Evolutionary conservation across 2,113 vertebrate species (phyloP), one percentile per base, ranked within the genome.

Genomic region (Cephalopterus ornatus): DNA sequence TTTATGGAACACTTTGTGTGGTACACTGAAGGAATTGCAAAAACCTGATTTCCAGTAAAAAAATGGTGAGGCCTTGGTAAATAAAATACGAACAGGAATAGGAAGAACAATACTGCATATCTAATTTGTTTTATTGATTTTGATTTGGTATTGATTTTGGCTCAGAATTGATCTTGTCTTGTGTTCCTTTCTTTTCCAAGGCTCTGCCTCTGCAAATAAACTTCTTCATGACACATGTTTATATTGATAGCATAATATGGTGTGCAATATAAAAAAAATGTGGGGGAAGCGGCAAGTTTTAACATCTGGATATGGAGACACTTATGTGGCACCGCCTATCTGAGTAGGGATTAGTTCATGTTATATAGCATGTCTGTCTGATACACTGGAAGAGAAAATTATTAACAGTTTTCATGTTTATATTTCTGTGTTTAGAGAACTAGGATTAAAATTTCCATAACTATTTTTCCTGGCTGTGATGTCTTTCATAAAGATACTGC

Each of bases 101-200:
- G 63, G 67, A 90, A 66, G 30, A 82, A 62, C 26, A 88, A 35
- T 70, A 67, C 21, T 80, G 63, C 35, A 74, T 63, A 80, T 88
- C 16, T 92, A 63, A 88, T 94, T 94, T 82, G 11, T 55, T 85
- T 88, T 88, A 89, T 88, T 85, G 81, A 93, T 88, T 85, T 73
- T 87, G 13, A 20, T 95, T 84, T 72, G 39, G 5, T 61, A 95
- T 93, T 89, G 76, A 89, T 95, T 95, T 92, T 94, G 46, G 85
- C 70, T 85, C 74, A 23, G n/a, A 35, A 59, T 59, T 26, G n/a
- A 59, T 95, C 93, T 95, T 92, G 37, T 89, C 66, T 88, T 78
- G 61, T 16, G 20, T 71, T 94, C 79, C 33, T 35, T 85, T 33
- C 22, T 95, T 58, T 88, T 96, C 53, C 7, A 24, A 94, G 46